These are phyloP conservation scores for Lepidocyrtinus sp. DNA, from an alignment of 2,888 invertebrate genomes.

Conservation along the genomic window DNA sequence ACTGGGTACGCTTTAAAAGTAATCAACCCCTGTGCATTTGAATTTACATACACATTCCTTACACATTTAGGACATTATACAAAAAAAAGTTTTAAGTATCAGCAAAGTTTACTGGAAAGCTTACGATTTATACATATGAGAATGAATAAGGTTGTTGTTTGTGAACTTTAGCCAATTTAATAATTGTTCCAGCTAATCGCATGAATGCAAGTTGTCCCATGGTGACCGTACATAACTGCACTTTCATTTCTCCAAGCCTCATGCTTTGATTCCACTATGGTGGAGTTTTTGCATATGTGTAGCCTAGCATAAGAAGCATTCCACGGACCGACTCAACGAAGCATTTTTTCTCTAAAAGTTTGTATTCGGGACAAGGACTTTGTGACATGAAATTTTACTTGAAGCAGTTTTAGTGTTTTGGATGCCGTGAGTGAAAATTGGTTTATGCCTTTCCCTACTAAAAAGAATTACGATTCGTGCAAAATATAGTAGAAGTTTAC, in stretches of 20 bases:
- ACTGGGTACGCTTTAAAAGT: too few species aligned
- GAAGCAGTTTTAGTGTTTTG: conserved; percentile 2
- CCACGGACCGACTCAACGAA: too few species aligned
- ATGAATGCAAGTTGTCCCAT: not conserved
- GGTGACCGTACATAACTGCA: too few species aligned
- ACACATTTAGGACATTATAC: too few species aligned
- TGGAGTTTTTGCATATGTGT: not conserved
- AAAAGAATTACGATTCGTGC: not conserved
- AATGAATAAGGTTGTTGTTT: too few species aligned
- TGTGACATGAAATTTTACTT: conserved; percentile 11
- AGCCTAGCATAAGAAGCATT: not conserved
- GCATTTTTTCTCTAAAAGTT: too few species aligned
- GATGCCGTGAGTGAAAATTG: conserved; percentile 3
- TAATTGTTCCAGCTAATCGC: not conserved
- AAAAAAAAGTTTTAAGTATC: too few species aligned
- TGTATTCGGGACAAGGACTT: conserved; percentile 16
- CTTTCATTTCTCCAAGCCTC: not conserved
- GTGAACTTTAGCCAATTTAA: not conserved
- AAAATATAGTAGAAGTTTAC: conserved; percentile 8
- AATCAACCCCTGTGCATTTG: too few species aligned
- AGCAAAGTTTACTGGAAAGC: too few species aligned
- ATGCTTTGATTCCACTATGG: not conserved
- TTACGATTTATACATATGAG: too few species aligned
- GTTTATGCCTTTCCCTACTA: not conserved
- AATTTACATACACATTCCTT: too few species aligned